Evolutionary conservation across 2,888 invertebrate species (phyloP).

Genomic region (Drosophila merina): DNA sequence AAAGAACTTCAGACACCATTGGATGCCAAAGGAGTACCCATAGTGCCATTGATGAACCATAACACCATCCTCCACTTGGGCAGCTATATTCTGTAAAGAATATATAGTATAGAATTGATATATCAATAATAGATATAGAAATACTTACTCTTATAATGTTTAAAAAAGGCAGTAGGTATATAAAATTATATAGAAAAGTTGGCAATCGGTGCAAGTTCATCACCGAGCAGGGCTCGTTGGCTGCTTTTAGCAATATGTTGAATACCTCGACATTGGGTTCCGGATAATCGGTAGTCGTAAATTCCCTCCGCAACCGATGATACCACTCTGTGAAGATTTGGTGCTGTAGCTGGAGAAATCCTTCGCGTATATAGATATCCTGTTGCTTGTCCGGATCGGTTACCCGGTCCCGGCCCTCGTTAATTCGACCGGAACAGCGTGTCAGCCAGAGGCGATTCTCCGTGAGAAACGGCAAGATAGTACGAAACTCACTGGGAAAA

Average conservation of each 20-base stretch:
- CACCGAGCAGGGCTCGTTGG: constrained; percentile 45
- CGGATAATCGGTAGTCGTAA: background rate
- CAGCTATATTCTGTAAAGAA: constrained; percentile 56
- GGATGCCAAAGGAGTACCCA: constrained; percentile 58
- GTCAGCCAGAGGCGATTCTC: constrained; percentile 73
- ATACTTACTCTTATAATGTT: constrained; percentile 69
- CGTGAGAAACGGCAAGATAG: constrained; percentile 51
- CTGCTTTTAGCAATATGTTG: constrained; percentile 49
- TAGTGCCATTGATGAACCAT: constrained; percentile 74
- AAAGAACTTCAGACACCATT: constrained; percentile 61
- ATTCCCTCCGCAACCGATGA: constrained; percentile 5
- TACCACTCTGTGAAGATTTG: constrained; percentile 69
- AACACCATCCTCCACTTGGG: constrained; percentile 66
- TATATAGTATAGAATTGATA: too few relatives aligned
- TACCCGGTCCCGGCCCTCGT: constrained; percentile 40
- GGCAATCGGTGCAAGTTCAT: constrained; percentile 48
- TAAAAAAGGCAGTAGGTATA: constrained; percentile 72
- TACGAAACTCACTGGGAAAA: constrained; percentile 76
- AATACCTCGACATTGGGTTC: constrained; percentile 47
- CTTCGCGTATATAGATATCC: constrained; percentile 78
- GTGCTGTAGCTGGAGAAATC: constrained; percentile 78
- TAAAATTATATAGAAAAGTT: constrained; percentile 67
- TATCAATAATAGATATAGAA: too few relatives aligned
- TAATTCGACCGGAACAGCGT: constrained; percentile 68
- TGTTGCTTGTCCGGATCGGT: constrained; percentile 30